Evolutionary conservation across 2,113 vertebrate species (phyloP).

Genomic region (Scortum barcoo): DNA sequence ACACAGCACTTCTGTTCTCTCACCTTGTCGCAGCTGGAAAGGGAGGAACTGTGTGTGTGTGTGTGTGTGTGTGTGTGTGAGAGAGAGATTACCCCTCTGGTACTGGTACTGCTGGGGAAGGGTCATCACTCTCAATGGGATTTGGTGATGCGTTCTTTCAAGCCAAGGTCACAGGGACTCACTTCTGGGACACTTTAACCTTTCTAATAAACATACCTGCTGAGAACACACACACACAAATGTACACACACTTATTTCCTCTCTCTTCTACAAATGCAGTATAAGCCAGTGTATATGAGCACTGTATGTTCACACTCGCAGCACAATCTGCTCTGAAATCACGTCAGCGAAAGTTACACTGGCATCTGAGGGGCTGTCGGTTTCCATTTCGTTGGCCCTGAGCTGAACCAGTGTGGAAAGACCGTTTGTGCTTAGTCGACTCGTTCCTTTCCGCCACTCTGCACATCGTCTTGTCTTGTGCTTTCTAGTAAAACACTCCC

Average conservation of each 20-base stretch:
- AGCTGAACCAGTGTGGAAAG: slow-evolving; percentile 41
- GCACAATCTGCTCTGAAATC: slow-evolving; percentile 1
- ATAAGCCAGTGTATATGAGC: slow-evolving; percentile 2
- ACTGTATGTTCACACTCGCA: not conserved
- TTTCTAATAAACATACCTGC: slow-evolving; percentile 29
- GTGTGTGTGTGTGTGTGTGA: not conserved
- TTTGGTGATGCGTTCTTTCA: not conserved
- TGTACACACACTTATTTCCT: no score
- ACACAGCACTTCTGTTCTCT: slow-evolving; percentile 60
- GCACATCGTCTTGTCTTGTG: slow-evolving; percentile 56
- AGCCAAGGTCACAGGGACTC: slow-evolving; percentile 39
- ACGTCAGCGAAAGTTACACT: slow-evolving; percentile 21
- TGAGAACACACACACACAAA: not conserved
- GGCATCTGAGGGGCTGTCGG: slow-evolving; percentile 26
- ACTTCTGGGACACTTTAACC: slow-evolving; percentile 29
- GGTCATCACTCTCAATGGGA: slow-evolving; percentile 21
- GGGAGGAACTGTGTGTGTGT: not conserved
- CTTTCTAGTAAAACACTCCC: slow-evolving; percentile 63
- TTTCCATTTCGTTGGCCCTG: slow-evolving; percentile 34
- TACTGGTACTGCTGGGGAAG: not conserved
- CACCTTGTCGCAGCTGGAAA: slow-evolving; percentile 37
- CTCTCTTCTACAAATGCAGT: slow-evolving; percentile 1
- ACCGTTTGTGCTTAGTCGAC: slow-evolving; percentile 40
- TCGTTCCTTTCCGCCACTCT: slow-evolving; percentile 51
- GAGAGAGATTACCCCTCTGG: not conserved